Conservation (phyloP, 2,888 invertebrate genomes). For the Harpagoxenus sublaevis region DNA sequence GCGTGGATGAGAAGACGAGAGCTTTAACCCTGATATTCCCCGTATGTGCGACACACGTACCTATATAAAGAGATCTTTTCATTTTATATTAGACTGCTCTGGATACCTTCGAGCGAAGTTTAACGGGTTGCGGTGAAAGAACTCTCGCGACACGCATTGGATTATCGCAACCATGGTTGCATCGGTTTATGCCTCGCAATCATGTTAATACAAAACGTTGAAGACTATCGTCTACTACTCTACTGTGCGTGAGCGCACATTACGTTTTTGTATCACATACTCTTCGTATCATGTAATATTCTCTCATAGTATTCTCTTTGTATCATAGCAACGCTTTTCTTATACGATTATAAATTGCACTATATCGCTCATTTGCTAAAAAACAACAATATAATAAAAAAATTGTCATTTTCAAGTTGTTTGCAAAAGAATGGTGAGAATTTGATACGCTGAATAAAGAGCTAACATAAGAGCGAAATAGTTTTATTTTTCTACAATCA, state of each 20-base stretch:
- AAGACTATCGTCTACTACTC: background rate
- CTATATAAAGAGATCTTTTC: slow-evolving; percentile 8
- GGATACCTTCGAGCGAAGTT: slow-evolving; percentile 39
- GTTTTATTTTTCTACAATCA: background rate
- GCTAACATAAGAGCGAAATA: too few relatives aligned
- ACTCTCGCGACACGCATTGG: slow-evolving; percentile 43
- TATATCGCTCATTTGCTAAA: background rate
- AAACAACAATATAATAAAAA: background rate
- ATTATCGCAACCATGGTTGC: slow-evolving; percentile 5
- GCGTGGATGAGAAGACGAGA: slow-evolving; percentile 30
- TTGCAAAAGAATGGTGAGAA: background rate
- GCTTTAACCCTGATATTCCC: slow-evolving; percentile 58
- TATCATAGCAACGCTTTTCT: background rate
- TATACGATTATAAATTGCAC: background rate
- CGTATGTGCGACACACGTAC: background rate
- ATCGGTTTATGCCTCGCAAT: slow-evolving; percentile 8
- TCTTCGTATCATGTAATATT: too few relatives aligned
- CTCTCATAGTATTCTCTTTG: background rate
- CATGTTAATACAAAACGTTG: background rate
- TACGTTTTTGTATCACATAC: background rate
- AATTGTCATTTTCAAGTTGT: background rate
- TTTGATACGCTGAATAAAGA: too few relatives aligned
- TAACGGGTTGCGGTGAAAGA: slow-evolving; percentile 49
- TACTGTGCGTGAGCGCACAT: background rate
- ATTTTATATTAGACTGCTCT: slow-evolving; percentile 45